Conservation (phyloP, 2,888 invertebrate genomes). For the Conomelus anceps region DNA sequence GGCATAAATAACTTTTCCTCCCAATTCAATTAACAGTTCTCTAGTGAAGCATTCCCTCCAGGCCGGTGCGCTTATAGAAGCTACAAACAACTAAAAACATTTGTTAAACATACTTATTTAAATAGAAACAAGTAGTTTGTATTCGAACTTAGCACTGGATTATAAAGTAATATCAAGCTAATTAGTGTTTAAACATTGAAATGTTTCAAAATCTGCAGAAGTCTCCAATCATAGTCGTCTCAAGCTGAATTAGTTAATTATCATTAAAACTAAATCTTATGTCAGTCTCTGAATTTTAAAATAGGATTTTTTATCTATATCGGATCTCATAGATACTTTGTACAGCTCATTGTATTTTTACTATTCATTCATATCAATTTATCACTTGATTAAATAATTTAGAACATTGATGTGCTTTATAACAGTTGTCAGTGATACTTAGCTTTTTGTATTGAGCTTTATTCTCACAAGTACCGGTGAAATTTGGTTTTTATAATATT, state of each 20-base stretch:
- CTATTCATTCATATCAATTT: not conserved
- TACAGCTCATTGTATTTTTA: not conserved
- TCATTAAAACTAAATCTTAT: not conserved
- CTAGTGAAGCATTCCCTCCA: not conserved
- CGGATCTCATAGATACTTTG: not conserved
- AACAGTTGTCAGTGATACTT: not conserved
- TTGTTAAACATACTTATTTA: not conserved
- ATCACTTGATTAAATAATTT: not conserved
- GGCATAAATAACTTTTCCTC: not conserved
- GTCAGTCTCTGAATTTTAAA: not conserved
- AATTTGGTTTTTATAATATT: not conserved
- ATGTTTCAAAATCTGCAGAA: not conserved
- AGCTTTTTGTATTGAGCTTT: not conserved
- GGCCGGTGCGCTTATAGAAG: not conserved
- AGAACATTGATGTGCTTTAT: not conserved
- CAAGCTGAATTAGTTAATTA: not conserved
- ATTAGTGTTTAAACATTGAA: not conserved
- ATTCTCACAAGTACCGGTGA: not conserved
- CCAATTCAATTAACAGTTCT: not conserved
- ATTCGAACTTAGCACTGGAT: not conserved
- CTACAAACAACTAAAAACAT: not conserved
- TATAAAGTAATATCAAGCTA: not conserved
- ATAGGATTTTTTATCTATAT: not conserved
- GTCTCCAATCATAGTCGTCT: not conserved
- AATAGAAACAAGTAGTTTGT: not conserved